Conservation (phyloP, 2,888 invertebrate species). For the Xylota segnis region DNA sequence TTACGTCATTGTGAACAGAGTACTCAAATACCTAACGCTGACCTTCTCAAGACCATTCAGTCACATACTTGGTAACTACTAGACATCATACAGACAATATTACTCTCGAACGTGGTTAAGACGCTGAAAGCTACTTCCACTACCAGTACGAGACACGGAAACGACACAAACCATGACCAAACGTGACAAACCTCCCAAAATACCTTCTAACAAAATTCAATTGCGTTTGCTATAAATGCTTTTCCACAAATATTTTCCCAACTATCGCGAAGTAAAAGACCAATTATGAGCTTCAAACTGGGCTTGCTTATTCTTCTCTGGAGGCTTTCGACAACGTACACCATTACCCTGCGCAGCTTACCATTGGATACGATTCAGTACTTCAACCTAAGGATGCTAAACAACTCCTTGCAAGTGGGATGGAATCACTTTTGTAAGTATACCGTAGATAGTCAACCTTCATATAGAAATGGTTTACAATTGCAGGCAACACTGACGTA, state of each 20-base stretch:
- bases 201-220: background rate
- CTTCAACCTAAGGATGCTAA: slow-evolving; percentile 77
- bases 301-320: background rate
- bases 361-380: slow-evolving; percentile 78
- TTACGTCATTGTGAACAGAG: too few species aligned
- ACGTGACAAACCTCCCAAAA: background rate
- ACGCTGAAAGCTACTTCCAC: background rate
- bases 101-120: background rate
- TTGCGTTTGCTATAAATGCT: slow-evolving; percentile 2
- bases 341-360: background rate
- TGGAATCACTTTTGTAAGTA: slow-evolving; percentile 51
- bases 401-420: slow-evolving; percentile 29
- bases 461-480: background rate
- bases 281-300: slow-evolving; percentile 5
- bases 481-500: slow-evolving; percentile 80
- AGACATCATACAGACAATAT: too few species aligned
- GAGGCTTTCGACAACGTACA: background rate
- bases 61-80: too few species aligned
- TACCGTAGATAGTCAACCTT: background rate
- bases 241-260: background rate
- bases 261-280: background rate
- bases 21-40: too few species aligned
- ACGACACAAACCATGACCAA: background rate
- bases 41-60: too few species aligned
- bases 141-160: slow-evolving; percentile 5